These are phyloP conservation scores for Panzeria rudis DNA, from an alignment of 2,888 invertebrate species.

Conservation along the genomic window DNA sequence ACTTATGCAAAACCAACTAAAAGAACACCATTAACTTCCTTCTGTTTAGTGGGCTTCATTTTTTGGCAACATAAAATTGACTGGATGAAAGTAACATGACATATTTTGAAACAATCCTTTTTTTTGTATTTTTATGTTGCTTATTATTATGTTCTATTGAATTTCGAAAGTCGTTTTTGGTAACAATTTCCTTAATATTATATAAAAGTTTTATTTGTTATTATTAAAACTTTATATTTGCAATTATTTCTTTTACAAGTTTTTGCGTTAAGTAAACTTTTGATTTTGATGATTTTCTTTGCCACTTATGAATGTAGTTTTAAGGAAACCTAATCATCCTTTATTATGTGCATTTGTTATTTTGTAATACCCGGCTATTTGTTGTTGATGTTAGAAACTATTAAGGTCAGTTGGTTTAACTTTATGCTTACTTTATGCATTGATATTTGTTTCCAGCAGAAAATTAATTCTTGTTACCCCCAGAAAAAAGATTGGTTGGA, in stretches of 20 bases:
- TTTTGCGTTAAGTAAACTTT: conserved; percentile 2
- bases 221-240: not conserved
- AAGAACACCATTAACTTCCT: not conserved
- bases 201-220: not conserved
- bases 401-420: not conserved
- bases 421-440: not conserved
- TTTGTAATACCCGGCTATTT: not conserved
- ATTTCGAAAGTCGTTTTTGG: not conserved
- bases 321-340: not conserved
- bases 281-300: not conserved
- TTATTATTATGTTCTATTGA: not conserved
- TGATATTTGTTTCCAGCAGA: no score
- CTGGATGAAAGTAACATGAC: no score
- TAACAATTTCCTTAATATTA: not conserved
- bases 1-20: not conserved
- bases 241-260: not conserved
- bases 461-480: no score
- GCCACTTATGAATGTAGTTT: conserved; percentile 2
- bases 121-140: not conserved
- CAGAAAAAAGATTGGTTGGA: no score
- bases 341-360: not conserved
- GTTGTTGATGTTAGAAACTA: not conserved
- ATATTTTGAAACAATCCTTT: no score
- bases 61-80: not conserved
- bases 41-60: not conserved